A percentile compares a stretch with the other conserved stretches of the same genome.
Evolutionary conservation across 2,113 vertebrate species (phyloP).

Genomic region (Ophthalmolycus amberensis): DNA sequence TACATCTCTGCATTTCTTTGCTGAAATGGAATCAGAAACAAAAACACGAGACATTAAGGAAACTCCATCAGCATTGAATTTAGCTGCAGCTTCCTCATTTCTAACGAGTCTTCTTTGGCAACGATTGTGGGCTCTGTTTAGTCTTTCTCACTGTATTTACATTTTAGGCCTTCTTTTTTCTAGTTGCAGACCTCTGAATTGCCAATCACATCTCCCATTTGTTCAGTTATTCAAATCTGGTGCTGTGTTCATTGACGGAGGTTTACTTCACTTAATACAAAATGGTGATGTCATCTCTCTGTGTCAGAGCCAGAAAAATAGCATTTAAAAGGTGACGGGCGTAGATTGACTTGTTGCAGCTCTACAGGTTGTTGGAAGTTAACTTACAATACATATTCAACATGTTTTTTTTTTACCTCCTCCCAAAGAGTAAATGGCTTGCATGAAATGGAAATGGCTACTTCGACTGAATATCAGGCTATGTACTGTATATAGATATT

Average conservation of each 20-base stretch:
- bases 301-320: neutral
- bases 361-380: neutral
- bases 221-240: neutral
- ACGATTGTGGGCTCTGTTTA: neutral
- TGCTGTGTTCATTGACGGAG: neutral
- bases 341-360: neutral
- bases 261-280: neutral
- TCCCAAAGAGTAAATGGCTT: neutral
- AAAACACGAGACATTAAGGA: neutral
- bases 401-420: neutral
- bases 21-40: neutral
- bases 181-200: neutral
- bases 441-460: neutral
- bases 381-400: neutral
- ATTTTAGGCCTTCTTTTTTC: neutral
- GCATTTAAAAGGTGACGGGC: neutral
- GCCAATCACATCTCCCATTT: neutral
- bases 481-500: neutral
- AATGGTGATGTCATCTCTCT: neutral
- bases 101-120: neutral
- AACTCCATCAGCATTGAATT: neutral
- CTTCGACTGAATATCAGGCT: neutral
- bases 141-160: neutral
- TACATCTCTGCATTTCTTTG: neutral
- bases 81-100: neutral